These are phyloP conservation scores for Aldrovandia affinis DNA, from an alignment of 2,797 vertebrate genomes.

Conservation along the genomic window DNA sequence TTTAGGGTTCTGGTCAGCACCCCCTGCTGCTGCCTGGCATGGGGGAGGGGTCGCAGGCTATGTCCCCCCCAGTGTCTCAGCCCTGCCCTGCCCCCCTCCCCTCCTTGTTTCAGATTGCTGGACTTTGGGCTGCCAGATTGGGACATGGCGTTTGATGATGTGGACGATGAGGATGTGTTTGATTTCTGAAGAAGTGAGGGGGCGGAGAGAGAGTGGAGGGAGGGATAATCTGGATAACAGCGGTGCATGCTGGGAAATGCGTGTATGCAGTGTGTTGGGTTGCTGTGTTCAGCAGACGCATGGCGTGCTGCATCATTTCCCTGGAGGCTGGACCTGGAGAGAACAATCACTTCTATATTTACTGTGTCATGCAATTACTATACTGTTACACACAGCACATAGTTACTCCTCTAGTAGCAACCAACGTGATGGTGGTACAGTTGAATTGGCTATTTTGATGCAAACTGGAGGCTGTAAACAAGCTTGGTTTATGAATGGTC, in stretches of 20 bases:
- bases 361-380: neutral
- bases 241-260: constrained; percentile 63
- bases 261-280: constrained; percentile 49
- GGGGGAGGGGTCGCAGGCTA: neutral
- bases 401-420: too few relatives aligned
- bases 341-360: too few relatives aligned
- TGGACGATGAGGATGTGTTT: constrained; percentile 91
- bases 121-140: constrained; percentile 92
- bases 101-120: constrained; percentile 88
- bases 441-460: neutral
- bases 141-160: constrained; percentile 95
- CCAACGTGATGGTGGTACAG: neutral
- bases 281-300: neutral
- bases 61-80: constrained; percentile 24
- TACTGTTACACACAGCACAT: neutral
- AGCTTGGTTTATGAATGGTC: neutral
- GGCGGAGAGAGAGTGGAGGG: constrained; percentile 64
- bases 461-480: neutral
- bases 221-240: constrained; percentile 54
- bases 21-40: neutral
- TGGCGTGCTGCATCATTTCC: neutral
- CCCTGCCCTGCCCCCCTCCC: neutral
- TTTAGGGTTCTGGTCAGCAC: neutral
- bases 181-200: constrained; percentile 86
- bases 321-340: too few relatives aligned